A percentile compares a stretch with the other conserved stretches of the same genome.
phyloP scores from a whole-genome alignment of 2,888 invertebrate species.

The Cylindroiulus punctatus region DNA sequence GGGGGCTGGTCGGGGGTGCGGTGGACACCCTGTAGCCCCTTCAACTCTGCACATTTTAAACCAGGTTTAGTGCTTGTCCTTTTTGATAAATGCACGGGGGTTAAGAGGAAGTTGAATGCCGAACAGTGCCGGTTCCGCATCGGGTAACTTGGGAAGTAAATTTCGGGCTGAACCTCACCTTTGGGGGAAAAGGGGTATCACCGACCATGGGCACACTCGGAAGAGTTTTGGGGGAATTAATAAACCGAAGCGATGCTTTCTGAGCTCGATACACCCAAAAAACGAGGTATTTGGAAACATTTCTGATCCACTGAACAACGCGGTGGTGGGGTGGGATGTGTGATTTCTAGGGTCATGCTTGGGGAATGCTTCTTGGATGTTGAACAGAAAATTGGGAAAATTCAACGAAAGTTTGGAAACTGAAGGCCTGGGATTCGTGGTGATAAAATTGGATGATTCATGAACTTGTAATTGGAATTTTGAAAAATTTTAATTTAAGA shows the following conservation, averaged over 20 bases:
- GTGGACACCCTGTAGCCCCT: neutral
- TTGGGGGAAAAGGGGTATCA: neutral
- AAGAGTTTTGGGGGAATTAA: neutral
- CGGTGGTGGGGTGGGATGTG: neutral
- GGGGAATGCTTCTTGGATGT: too few relatives aligned
- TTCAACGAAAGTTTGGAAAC: neutral
- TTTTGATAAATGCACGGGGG: neutral
- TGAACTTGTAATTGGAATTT: too few relatives aligned
- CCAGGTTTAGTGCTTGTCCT: neutral
- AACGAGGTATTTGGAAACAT: neutral
- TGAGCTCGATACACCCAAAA: neutral
- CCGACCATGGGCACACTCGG: conserved; percentile 3
- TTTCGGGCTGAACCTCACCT: neutral
- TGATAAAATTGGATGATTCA: too few relatives aligned
- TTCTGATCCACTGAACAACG: neutral
- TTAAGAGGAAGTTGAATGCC: neutral
- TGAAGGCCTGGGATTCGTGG: neutral
- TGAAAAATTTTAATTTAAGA: too few relatives aligned
- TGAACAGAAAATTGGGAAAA: neutral
- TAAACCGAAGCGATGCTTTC: neutral
- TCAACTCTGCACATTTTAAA: neutral
- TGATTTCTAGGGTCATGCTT: neutral
- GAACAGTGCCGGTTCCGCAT: neutral
- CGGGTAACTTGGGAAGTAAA: conserved; percentile 6
- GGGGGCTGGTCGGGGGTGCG: neutral